Evolutionary conservation across 2,888 invertebrate species (phyloP).

Genomic region (Ormia ochracea): DNA sequence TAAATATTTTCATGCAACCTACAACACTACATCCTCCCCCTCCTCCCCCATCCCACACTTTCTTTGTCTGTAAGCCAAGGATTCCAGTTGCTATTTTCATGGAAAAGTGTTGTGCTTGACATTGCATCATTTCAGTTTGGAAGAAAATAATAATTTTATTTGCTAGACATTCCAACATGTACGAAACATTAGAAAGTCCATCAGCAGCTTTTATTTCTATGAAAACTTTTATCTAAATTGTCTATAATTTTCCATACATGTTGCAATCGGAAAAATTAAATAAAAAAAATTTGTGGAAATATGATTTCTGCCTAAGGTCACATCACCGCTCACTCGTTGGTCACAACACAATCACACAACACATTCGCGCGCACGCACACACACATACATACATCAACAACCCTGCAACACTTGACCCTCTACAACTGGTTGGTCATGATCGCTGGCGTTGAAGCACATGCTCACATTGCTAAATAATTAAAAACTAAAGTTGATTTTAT

Average conservation of each 20-base stretch:
- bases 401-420: conserved; percentile 25
- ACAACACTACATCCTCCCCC: background rate
- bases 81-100: background rate
- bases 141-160: background rate
- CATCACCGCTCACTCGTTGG: conserved; percentile 16
- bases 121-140: conserved; percentile 49
- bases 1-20: conserved; percentile 1
- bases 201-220: conserved; percentile 31
- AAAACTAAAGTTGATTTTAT: background rate
- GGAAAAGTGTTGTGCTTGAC: conserved; percentile 1
- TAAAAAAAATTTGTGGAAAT: background rate
- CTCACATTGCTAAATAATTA: background rate
- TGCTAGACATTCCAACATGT: conserved; percentile 41
- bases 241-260: conserved; percentile 41
- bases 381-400: background rate
- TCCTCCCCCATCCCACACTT: background rate
- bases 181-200: conserved; percentile 39
- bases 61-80: background rate
- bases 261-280: conserved; percentile 11
- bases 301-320: conserved; percentile 44
- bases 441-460: conserved; percentile 1
- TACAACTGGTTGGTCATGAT: conserved; percentile 2
- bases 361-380: background rate
- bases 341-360: conserved; percentile 38
- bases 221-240: conserved; percentile 55